These are phyloP conservation scores for Propithecus deckenii DNA, from an alignment of 2,797 vertebrate genomes.

Conservation along the genomic window DNA sequence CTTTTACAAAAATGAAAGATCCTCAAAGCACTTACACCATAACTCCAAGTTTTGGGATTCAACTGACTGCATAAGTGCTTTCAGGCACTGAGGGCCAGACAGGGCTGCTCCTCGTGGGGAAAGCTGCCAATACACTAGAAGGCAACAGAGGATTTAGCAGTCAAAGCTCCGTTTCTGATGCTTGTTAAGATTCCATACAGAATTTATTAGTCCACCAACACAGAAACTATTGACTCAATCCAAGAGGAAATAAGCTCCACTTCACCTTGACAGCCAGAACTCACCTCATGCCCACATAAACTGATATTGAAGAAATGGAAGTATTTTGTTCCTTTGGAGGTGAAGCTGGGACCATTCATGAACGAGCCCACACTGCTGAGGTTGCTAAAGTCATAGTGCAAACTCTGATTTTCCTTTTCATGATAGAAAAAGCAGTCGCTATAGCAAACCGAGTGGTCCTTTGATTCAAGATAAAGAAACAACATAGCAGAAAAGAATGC, in stretches of 20 bases:
- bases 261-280: constrained; percentile 11
- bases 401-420: constrained; percentile 88
- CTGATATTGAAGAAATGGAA: constrained; percentile 98
- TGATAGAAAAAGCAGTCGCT: constrained; percentile 93
- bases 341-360: constrained; percentile 97
- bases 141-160: background rate
- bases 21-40: background rate
- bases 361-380: constrained; percentile 90
- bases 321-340: constrained; percentile 97
- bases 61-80: background rate
- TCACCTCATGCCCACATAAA: constrained; percentile 95
- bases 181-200: background rate
- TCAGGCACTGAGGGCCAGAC: background rate
- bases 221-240: background rate
- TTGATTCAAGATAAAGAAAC: constrained; percentile 56
- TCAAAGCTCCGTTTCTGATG: background rate
- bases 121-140: background rate
- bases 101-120: background rate
- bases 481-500: constrained; percentile 12
- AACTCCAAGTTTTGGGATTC: background rate
- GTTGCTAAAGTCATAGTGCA: constrained; percentile 92
- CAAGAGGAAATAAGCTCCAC: background rate
- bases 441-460: constrained; percentile 96
- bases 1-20: background rate
- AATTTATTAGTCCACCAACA: background rate